Evolutionary conservation across 2,888 invertebrate genomes (phyloP).

Genomic region (Lymantria monacha): DNA sequence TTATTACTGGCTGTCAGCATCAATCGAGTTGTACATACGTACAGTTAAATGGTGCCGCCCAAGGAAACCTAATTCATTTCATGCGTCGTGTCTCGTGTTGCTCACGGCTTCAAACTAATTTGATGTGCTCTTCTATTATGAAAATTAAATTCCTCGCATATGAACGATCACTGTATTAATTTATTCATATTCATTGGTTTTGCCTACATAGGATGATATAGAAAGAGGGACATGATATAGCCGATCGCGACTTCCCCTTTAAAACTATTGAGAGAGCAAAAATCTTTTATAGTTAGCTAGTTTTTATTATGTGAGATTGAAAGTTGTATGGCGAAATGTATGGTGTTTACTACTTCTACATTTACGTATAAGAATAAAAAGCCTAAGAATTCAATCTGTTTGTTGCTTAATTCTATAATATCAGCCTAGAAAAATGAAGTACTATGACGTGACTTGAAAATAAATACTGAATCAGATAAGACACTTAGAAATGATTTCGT

Average conservation of each 20-base stretch:
- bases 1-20: constrained; percentile 34
- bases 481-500: constrained; percentile 43
- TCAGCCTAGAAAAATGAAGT: constrained; percentile 6
- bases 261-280: no score
- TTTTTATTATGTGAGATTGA: no score
- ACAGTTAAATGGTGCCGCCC: constrained; percentile 49
- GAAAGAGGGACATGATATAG: no score
- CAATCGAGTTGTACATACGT: constrained; percentile 35
- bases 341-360: no score
- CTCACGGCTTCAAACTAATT: constrained; percentile 59
- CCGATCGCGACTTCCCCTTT: no score
- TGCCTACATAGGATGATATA: no score
- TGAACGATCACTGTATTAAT: constrained; percentile 27
- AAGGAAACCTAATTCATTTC: constrained; percentile 60
- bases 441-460: constrained; percentile 21
- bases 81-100: constrained; percentile 57
- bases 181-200: not conserved
- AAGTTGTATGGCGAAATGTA: no score
- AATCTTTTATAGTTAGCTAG: no score
- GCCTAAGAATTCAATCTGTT: not conserved
- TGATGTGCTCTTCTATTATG: constrained; percentile 59
- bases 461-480: constrained; percentile 30
- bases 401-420: not conserved
- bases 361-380: no score
- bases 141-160: constrained; percentile 59